These are phyloP conservation scores for Ophion ventricosus DNA, from an alignment of 2,888 invertebrate species.

Conservation along the genomic window DNA sequence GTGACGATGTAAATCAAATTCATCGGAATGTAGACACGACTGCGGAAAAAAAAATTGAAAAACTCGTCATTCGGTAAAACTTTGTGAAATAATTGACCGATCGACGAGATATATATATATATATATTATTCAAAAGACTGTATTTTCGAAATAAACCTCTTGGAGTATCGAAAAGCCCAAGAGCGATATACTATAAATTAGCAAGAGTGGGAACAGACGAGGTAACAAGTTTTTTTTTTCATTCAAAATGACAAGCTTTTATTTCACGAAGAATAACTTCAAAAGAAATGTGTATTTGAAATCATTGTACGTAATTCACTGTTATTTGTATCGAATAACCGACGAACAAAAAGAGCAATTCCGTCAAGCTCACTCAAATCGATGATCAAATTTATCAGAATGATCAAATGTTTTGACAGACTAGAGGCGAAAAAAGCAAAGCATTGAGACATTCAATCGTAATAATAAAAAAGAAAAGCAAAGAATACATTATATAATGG, in stretches of 20 bases:
- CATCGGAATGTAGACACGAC: constrained; percentile 35
- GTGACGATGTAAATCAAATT: constrained; percentile 55
- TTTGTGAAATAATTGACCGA: constrained; percentile 31
- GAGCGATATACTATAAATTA: constrained; percentile 40
- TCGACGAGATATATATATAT: constrained; percentile 43
- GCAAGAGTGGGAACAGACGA: constrained; percentile 32
- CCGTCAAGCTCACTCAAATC: background rate
- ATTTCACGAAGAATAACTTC: background rate
- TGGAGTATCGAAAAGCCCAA: constrained; percentile 50
- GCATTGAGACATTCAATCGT: constrained; percentile 39
- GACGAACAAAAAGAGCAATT: constrained; percentile 5
- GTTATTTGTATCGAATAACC: constrained; percentile 56
- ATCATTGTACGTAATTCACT: constrained; percentile 62
- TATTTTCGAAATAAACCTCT: constrained; percentile 67
- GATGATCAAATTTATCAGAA: constrained; percentile 45
- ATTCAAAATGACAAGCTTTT: constrained; percentile 19
- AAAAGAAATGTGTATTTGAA: constrained; percentile 45
- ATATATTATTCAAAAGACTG: constrained; percentile 68
- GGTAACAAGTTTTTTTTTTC: constrained; percentile 32
- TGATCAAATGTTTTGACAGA: constrained; percentile 16
- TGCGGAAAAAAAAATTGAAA: constrained; percentile 6
- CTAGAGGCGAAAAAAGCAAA: constrained; percentile 7
- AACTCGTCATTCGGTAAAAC: constrained; percentile 5
- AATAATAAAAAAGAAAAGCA: constrained; percentile 11
- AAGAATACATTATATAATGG: constrained; percentile 61